Evolutionary conservation across 2,113 vertebrate species (phyloP).

Genomic region (Heterocephalus glaber): DNA sequence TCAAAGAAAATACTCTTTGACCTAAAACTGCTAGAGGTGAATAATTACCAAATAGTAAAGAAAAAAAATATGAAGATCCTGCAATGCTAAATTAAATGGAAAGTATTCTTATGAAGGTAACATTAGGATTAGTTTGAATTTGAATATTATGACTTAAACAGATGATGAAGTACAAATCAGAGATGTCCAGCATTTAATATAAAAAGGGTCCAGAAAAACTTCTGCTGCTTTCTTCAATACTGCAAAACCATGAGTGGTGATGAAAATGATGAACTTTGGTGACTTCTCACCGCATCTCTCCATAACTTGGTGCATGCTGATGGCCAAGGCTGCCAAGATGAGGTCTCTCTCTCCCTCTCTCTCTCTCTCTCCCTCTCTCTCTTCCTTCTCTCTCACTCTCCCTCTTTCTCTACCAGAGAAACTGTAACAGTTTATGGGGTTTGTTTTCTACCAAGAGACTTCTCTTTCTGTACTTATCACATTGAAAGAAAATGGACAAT

Average conservation of each 20-base stretch:
- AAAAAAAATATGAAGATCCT: background rate
- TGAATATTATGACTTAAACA: background rate
- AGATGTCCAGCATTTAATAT: background rate
- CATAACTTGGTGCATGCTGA: fast-evolving
- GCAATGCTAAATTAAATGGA: background rate
- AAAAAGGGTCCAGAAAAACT: background rate
- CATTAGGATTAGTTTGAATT: background rate
- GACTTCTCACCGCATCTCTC: background rate
- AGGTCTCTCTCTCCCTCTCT: background rate
- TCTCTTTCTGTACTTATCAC: background rate
- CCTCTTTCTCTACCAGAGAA: background rate
- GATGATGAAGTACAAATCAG: background rate
- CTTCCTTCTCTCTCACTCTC: too few species aligned
- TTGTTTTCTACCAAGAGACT: background rate
- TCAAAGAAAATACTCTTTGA: background rate
- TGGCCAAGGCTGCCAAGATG: background rate
- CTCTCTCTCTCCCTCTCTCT: background rate
- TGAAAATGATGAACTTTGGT: background rate
- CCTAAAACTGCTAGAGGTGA: background rate
- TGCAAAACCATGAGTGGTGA: background rate
- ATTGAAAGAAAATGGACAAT: background rate
- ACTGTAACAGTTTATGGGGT: background rate
- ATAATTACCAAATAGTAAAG: background rate
- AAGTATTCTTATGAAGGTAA: background rate
- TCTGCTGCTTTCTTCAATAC: background rate